phyloP scores from a whole-genome alignment of 2,797 vertebrate species.

The Meriones psammophilus region DNA sequence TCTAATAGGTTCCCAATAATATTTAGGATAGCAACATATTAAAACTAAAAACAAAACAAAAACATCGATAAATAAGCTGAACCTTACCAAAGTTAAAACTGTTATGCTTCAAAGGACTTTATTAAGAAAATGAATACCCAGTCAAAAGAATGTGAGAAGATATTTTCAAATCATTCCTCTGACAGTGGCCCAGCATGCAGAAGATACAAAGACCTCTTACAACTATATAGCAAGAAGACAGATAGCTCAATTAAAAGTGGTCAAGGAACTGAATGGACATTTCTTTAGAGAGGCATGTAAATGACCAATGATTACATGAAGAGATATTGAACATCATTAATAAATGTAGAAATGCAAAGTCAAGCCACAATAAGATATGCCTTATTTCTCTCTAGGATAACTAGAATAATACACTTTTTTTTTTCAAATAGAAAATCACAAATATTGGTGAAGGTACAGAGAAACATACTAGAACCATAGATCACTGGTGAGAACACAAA shows the following conservation, averaged over 20 bases:
- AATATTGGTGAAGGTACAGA: not conserved
- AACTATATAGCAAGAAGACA: constrained; percentile 17
- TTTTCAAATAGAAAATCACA: not conserved
- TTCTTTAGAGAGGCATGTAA: constrained; percentile 25
- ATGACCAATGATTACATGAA: not conserved
- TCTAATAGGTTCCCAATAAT: not conserved
- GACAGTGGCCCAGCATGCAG: not conserved
- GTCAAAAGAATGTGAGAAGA: not conserved
- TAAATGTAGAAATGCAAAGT: not conserved
- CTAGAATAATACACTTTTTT: not conserved
- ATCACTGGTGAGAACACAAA: not conserved
- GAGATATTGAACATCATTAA: not conserved
- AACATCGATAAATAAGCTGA: not conserved
- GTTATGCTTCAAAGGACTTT: constrained; percentile 31
- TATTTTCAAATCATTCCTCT: not conserved
- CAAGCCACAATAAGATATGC: not conserved
- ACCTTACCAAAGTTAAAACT: constrained; percentile 21
- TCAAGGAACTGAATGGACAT: not conserved
- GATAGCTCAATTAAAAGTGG: not conserved
- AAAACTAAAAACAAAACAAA: not conserved
- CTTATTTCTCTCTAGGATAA: not conserved
- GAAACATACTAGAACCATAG: not conserved
- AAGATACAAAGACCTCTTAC: constrained; percentile 25
- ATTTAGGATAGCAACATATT: constrained; percentile 11
- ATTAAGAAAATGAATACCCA: constrained; percentile 37